These are phyloP conservation scores for Centropyge bicolor DNA, from an alignment of 2,797 vertebrate genomes.

Conservation along the genomic window DNA sequence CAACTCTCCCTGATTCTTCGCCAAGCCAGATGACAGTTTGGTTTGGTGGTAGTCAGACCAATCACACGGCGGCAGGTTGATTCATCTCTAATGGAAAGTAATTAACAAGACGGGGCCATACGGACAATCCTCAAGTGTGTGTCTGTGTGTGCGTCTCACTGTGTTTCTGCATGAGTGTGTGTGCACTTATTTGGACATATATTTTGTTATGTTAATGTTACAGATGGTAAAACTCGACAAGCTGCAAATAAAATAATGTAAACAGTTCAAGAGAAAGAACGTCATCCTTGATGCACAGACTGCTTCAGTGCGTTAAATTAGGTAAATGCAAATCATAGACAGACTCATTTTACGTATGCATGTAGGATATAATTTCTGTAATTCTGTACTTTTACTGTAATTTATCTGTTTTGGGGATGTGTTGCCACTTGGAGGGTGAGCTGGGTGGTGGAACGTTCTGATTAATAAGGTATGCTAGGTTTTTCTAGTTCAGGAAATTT, in stretches of 20 bases:
- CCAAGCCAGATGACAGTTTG: conserved; percentile 65
- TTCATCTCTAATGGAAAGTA: conserved; percentile 90
- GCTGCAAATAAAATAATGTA: background rate
- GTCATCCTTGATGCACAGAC: background rate
- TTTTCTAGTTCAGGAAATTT: conserved; percentile 6
- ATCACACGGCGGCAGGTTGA: conserved; percentile 83
- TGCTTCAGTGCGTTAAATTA: background rate
- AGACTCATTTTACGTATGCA: too few species aligned
- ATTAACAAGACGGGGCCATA: conserved; percentile 83
- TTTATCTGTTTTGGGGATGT: background rate
- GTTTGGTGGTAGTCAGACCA: conserved; percentile 79
- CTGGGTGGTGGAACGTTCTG: too few species aligned
- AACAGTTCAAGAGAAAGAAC: background rate
- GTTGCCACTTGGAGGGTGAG: background rate
- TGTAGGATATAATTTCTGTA: too few species aligned
- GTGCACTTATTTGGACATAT: background rate
- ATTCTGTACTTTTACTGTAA: too few species aligned
- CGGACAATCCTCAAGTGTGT: conserved; percentile 51
- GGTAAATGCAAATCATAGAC: background rate
- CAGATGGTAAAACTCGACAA: conserved; percentile 4
- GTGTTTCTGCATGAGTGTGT: conserved; percentile 20
- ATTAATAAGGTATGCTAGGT: background rate
- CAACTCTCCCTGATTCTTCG: conserved; percentile 82
- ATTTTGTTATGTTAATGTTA: conserved; percentile 7
- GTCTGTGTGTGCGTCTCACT: conserved; percentile 39